Base-by-base conservation (phyloP, 2,888 invertebrate species). In the Torymus texanus region DNA sequence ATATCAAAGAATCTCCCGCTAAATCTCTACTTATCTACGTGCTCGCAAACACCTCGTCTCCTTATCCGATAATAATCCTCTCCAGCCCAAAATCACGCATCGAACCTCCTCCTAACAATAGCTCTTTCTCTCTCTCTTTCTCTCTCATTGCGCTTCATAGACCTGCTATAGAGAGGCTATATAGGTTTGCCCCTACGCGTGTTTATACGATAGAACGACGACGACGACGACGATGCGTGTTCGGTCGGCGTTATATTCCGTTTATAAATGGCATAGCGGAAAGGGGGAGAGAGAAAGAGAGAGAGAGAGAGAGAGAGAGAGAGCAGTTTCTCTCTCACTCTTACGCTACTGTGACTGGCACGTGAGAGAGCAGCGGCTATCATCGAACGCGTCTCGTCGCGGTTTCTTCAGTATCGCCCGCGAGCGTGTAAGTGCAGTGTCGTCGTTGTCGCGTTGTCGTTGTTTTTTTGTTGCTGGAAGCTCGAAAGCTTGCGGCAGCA, bases 251-350 rank as follows among this genome's bases (percentile, higher is more conserved):
- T 41, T 41, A 77, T 77, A 83, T 84, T 85, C 85, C 84, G 85
- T 85, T 87, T 86, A 87, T 87, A 87, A 86, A 86, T 84, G 83
- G 82, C 83, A 66, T 79, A 80, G 76, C 56, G 24, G 55, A 24
- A 13, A 55, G 62, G 10, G n/a, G n/a, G n/a, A 3, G 59, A 73
- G 56, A 24, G 21, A 24, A 16, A 18, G 61, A 50, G 29, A 29
- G 29, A 53, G 29, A 10, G 18, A 13, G 24, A 63, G n/a, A n/a
- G n/a, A n/a, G n/a, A n/a, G n/a, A n/a, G n/a, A n/a, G n/a, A n/a
- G n/a, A n/a, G n/a, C n/a, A n/a, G n/a, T n/a, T n/a, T n/a, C 55
- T 55, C 55, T 55, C 55, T 63, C 55, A 0, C 14, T 55, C 55
- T 55, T n/a, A 1, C 61, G 18, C 21, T 24, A 13, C 55, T 41